A percentile compares a stretch with the other conserved stretches of the same genome.
Conservation (phyloP, 2,113 vertebrate genomes). For the Clarias gariepinus region DNA sequence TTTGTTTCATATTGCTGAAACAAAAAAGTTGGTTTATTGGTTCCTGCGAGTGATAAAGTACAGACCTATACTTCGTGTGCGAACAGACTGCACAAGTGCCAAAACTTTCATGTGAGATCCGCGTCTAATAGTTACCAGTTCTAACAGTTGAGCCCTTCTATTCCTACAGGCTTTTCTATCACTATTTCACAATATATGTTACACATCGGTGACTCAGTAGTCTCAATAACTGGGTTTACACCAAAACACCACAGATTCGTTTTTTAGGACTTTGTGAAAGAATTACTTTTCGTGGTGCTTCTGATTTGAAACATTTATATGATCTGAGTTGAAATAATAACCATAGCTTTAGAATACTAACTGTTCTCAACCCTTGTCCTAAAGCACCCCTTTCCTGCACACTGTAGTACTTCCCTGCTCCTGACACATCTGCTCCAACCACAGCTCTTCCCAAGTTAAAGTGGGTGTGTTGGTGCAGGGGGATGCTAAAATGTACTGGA, state of each 20-base stretch:
- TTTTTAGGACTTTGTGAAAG: neutral
- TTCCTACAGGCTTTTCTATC: neutral
- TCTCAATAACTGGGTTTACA: neutral
- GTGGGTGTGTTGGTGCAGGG: neutral
- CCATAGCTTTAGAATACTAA: neutral
- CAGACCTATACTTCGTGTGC: neutral
- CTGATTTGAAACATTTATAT: neutral
- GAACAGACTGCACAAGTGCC: neutral
- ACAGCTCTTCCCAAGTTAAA: neutral
- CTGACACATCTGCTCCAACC: neutral
- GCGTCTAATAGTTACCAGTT: neutral
- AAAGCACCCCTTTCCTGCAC: neutral
- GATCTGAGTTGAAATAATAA: neutral
- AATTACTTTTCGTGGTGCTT: neutral
- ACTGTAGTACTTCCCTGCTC: neutral
- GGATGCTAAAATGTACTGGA: neutral
- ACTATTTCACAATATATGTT: constrained; percentile 4
- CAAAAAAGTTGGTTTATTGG: neutral
- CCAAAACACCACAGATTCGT: neutral
- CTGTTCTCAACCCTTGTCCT: neutral
- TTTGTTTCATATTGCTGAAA: neutral
- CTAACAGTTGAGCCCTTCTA: neutral
- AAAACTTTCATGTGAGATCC: neutral
- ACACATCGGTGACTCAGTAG: neutral
- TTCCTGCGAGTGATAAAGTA: constrained; percentile 6